Evolutionary conservation across 1,140 invertebrate genomes (phyloP).

Genomic region (Agrypnia vestita): DNA sequence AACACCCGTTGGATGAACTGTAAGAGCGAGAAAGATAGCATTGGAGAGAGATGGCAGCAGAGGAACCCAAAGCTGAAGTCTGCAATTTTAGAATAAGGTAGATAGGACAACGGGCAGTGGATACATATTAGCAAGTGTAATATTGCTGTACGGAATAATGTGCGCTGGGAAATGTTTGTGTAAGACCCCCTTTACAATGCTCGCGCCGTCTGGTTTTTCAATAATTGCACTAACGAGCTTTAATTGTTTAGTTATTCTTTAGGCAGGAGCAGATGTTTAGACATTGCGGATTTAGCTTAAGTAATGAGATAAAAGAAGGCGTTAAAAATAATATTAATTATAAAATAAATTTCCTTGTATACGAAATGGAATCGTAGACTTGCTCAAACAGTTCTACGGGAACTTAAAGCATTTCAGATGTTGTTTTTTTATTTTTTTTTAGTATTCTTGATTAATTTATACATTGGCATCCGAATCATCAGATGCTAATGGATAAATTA

Average conservation of each 20-base stretch:
- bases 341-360: too few relatives aligned
- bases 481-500: too few relatives aligned
- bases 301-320: too few relatives aligned
- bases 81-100: conserved; percentile 61
- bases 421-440: too few relatives aligned
- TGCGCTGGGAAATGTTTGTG: conserved; percentile 34
- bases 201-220: conserved; percentile 29
- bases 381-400: too few relatives aligned
- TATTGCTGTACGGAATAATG: conserved; percentile 56
- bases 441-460: too few relatives aligned
- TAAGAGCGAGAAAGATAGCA: conserved; percentile 34
- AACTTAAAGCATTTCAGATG: too few relatives aligned
- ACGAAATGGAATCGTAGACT: too few relatives aligned
- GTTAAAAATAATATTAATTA: too few relatives aligned
- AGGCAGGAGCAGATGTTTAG: too few relatives aligned
- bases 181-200: conserved; percentile 40
- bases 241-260: background rate
- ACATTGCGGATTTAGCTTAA: too few relatives aligned
- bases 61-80: conserved; percentile 51
- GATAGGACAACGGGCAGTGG: conserved; percentile 53
- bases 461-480: too few relatives aligned
- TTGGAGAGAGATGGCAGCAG: conserved; percentile 17
- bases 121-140: conserved; percentile 61
- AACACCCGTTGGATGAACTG: conserved; percentile 5
- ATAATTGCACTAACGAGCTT: background rate